phyloP scores from a whole-genome alignment of 2,113 vertebrate genomes.

The Potamarius usumacintae region DNA sequence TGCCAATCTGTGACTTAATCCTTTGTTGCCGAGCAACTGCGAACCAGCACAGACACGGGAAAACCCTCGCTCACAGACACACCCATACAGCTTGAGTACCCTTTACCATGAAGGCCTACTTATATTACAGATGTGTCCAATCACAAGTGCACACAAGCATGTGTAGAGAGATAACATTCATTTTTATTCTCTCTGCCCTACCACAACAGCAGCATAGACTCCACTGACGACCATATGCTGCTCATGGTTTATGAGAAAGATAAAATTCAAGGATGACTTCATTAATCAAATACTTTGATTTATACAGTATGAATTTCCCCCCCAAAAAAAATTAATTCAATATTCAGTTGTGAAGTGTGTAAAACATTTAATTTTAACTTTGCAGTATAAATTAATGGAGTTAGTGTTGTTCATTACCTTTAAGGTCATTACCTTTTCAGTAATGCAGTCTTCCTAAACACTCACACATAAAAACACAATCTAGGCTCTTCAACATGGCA shows the following conservation, averaged over 20 bases:
- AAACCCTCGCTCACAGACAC: constrained; percentile 33
- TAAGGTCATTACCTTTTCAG: neutral
- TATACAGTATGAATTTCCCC: neutral
- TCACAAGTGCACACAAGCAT: neutral
- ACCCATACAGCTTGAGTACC: neutral
- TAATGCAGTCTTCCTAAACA: neutral
- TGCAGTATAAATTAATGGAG: neutral
- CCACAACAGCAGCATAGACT: neutral
- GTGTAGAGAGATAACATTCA: neutral
- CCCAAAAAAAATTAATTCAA: neutral
- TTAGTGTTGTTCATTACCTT: neutral
- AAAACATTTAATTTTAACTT: neutral
- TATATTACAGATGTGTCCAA: constrained; percentile 27
- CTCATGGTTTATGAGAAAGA: neutral
- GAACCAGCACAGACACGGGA: constrained; percentile 22
- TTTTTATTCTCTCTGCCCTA: constrained; percentile 4
- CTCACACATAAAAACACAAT: neutral
- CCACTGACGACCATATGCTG: neutral
- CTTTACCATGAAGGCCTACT: neutral
- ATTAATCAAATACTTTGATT: too few relatives aligned
- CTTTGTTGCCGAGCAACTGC: constrained; percentile 44
- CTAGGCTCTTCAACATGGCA: neutral
- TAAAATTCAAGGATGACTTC: neutral
- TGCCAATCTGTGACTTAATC: constrained; percentile 34
- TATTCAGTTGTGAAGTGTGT: neutral